Base-by-base conservation (phyloP, 2,113 vertebrate genomes). In the Channa argus region DNA sequence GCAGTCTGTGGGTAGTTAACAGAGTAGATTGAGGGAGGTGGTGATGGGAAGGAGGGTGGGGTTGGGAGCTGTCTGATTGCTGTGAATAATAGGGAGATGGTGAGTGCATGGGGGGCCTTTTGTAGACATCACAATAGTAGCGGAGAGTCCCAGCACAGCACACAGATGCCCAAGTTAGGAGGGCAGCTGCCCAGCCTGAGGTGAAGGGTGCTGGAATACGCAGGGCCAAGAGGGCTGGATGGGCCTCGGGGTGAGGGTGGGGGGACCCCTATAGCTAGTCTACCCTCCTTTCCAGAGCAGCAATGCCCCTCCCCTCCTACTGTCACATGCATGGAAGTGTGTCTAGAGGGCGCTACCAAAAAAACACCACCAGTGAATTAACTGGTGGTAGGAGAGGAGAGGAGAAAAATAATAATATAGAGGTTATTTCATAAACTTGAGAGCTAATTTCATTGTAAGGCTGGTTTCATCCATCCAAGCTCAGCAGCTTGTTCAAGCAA, bases 121-220 rank as follows among this genome's bases (percentile, higher is more conserved):
- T 93, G 89, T 92, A 80, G 65, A 47, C 63, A 89, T 91, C 88
- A 93, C 92, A 93, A 94, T 93, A 87, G 91, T 89, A 86, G 86
- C 61, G 54, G 87, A 84, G 90, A 84, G 88, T 86, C 85, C 87
- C 87, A 87, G 87, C 77, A 83, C 81, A 86, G 73, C 58, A 15
- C 91, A 88, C 92, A 93, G 90, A 92, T 91, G 92, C 92, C 88
- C 75, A 7, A 74, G 88, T 87, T 66, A 91, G 76, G 63, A 71
- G 90, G 86, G 87, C 89, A 91, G 89, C 87, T 92, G 84, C 88
- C 89, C 88, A 78, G 83, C 86, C 84, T 38, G 79, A 79, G 90
- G 85, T 89, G 83, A 90, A 75, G 86, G 85, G 71, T 82, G 87
- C 85, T 82, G 85, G 85, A 79, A 86, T 83, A 83, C 69, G 2